Percentiles rank a stretch among this genome's conserved stretches.
Conservation (phyloP, 2,888 invertebrate genomes). For the Harmothoe impar region DNA sequence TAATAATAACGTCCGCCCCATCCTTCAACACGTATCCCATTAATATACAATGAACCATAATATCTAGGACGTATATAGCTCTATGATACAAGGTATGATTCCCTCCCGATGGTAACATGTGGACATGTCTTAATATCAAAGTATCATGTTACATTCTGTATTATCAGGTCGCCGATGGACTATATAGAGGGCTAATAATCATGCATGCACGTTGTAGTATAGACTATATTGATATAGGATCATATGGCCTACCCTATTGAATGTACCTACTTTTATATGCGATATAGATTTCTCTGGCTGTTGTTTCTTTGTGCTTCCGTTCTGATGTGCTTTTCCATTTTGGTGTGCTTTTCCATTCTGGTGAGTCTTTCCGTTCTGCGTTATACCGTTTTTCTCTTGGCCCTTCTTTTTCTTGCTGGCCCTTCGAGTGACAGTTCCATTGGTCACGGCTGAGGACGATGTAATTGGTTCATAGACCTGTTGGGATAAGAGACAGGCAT, state of each 20-base stretch:
- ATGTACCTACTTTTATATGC: slow-evolving; percentile 17
- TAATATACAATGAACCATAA: no score
- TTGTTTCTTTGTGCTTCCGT: slow-evolving; percentile 4
- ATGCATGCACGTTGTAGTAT: no score
- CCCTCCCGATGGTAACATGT: no score
- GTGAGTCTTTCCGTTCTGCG: slow-evolving; percentile 41
- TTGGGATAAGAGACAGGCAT: background rate
- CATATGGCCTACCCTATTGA: background rate
- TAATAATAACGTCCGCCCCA: no score
- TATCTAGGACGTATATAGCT: no score
- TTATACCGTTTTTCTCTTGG: slow-evolving; percentile 14
- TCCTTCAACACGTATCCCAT: no score
- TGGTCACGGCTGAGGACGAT: background rate
- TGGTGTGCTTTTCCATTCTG: slow-evolving; percentile 40
- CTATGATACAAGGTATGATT: no score
- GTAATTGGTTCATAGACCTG: background rate
- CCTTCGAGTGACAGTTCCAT: slow-evolving; percentile 11
- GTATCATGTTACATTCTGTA: no score
- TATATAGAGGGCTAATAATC: no score
- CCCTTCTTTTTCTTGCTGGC: slow-evolving; percentile 28
- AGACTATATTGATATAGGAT: no score
- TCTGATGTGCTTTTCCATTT: slow-evolving; percentile 44
- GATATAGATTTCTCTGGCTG: background rate
- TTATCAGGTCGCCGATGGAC: no score
- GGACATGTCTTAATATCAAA: no score